These are phyloP conservation scores for Sinocyclocheilus anophthalmus DNA, from an alignment of 2,113 vertebrate genomes.

Conservation along the genomic window DNA sequence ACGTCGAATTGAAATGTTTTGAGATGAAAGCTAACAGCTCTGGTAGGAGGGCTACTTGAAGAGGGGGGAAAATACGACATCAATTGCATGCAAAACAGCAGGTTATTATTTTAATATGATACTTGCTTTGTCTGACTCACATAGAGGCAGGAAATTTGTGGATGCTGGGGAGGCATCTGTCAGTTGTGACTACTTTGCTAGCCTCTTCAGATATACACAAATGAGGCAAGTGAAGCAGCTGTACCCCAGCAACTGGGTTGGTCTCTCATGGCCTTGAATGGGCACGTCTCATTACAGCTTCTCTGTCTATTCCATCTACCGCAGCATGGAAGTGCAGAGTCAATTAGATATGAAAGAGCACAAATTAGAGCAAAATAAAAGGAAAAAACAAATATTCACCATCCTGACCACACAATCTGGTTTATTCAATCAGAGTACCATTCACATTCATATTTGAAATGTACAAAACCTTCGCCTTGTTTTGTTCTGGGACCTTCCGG, in stretches of 20 bases:
- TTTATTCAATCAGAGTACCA: slow-evolving; percentile 33
- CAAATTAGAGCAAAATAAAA: slow-evolving; percentile 48
- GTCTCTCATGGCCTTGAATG: slow-evolving; percentile 49
- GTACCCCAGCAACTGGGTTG: slow-evolving; percentile 32
- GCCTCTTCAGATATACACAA: slow-evolving; percentile 26
- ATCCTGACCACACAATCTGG: neutral
- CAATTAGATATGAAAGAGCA: slow-evolving; percentile 43
- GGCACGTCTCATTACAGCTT: slow-evolving; percentile 42
- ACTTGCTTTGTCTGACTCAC: slow-evolving; percentile 11
- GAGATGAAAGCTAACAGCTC: slow-evolving; percentile 33
- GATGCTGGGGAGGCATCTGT: slow-evolving; percentile 31
- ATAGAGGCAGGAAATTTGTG: neutral
- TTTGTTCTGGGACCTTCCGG: neutral
- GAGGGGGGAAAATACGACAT: neutral
- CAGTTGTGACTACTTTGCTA: slow-evolving; percentile 18
- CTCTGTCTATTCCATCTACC: slow-evolving; percentile 34
- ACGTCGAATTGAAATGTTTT: slow-evolving; percentile 7
- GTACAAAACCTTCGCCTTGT: neutral
- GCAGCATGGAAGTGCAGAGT: slow-evolving; percentile 1
- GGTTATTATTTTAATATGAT: slow-evolving; percentile 30
- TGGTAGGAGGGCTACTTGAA: slow-evolving; percentile 24
- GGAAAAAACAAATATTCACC: slow-evolving; percentile 40
- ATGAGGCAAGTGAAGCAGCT: slow-evolving; percentile 48
- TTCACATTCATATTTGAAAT: slow-evolving; percentile 14
- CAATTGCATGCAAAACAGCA: slow-evolving; percentile 29